phyloP scores from a whole-genome alignment of 2,888 invertebrate species.

The Thecocarcelia acutangulata region DNA sequence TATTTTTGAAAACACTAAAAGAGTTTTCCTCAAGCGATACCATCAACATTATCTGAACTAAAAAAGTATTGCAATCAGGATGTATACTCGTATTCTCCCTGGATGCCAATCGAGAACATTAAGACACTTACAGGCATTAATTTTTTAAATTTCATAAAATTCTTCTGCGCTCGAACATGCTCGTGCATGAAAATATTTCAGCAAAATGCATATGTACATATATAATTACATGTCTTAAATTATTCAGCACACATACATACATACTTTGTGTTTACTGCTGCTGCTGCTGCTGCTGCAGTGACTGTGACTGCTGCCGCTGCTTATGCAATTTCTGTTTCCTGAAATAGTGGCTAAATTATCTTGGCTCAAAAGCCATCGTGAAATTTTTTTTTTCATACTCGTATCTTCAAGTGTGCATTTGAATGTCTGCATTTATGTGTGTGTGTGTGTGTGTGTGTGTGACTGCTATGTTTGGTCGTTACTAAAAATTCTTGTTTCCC shows the following conservation, averaged over 20 bases:
- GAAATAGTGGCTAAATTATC: constrained; percentile 26
- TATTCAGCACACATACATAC: no score
- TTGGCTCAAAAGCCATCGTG: constrained; percentile 24
- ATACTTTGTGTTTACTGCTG: no score
- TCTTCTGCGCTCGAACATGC: not conserved
- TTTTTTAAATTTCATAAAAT: not conserved
- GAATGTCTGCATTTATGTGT: not conserved
- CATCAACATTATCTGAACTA: not conserved
- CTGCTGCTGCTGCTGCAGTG: not conserved
- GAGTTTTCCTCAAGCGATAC: not conserved
- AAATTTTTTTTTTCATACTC: constrained; percentile 5
- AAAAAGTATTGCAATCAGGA: constrained; percentile 9
- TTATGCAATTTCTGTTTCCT: constrained; percentile 16
- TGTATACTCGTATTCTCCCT: not conserved
- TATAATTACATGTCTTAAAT: constrained; percentile 44
- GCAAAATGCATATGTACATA: not conserved
- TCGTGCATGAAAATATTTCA: constrained; percentile 10
- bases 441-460: not conserved
- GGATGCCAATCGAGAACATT: not conserved
- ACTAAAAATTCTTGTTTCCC: not conserved
- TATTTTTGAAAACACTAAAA: not conserved
- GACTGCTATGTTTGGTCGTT: constrained; percentile 1
- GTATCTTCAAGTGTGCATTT: constrained; percentile 18
- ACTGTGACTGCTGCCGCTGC: not conserved
- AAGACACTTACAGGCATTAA: not conserved